Base-by-base conservation (phyloP, 2,797 vertebrate genomes). In the Hirundo rustica region DNA sequence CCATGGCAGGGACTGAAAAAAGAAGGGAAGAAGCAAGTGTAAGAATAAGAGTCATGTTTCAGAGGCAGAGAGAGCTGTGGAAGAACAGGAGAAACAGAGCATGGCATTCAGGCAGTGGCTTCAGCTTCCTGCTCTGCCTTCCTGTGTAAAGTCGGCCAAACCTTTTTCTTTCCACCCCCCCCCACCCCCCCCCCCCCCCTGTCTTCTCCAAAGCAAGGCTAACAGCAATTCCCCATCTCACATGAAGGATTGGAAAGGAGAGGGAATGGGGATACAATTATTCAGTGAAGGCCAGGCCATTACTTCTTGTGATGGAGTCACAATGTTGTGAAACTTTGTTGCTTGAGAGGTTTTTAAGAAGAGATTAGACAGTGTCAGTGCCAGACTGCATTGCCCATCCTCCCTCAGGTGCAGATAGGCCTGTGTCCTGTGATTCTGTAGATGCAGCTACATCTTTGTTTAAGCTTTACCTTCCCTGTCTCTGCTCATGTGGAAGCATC, bases 201-300 rank as follows among this genome's bases (percentile, higher is more conserved):
- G n/a, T 36, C 85, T 44, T 20, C 36, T 73, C 40, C 68, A 71
- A 77, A 80, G 45, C 42, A 74, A 91, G n/a, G 45, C 68, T 85
- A 92, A 80, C 50, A 88, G 26, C 57, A 32, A 74, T 89, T 88
- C 19, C 30, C 30, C 54, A 58, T 74, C 45, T 84, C 66, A 75
- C 61, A 54, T 45, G 53, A 93, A 89, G 38, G 54, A 80, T 88
- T 1, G 2, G 50, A 94, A 93, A 18, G 29, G 50, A 92, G 87
- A 81, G 34, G 32, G 42, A 92, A 90, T 11, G 58, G 29, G 47
- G 55, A 88, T 81, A 72, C 76, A 84, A 65, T 86, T 38, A 38
- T 50, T 92, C 88, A 57, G 27, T 62, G 80, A 78, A 84, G 92
- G 86, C 88, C 88, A 86, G 77, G 84, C 92, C 80, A 86, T 94